phyloP scores from a whole-genome alignment of 1,140 invertebrate genomes.

The Zaprionus africanus region DNA sequence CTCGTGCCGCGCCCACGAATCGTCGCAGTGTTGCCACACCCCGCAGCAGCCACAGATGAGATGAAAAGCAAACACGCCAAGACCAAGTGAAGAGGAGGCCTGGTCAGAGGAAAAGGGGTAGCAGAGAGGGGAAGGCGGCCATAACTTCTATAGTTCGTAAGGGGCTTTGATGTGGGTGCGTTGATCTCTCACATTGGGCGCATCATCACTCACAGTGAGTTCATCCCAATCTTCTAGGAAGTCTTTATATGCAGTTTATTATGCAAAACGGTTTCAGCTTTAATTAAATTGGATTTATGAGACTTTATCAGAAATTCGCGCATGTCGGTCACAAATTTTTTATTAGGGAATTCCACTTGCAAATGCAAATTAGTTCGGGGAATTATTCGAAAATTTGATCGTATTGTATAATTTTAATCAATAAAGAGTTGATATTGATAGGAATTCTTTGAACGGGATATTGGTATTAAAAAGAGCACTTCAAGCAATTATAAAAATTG shows the following conservation, averaged over 20 bases:
- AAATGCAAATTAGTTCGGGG: neutral
- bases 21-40: conserved; percentile 9
- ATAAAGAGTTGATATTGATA: too few relatives aligned
- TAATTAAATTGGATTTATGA: conserved; percentile 75
- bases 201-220: conserved; percentile 35
- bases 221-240: conserved; percentile 67
- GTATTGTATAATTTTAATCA: neutral
- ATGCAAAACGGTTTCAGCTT: conserved; percentile 59
- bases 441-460: too few relatives aligned
- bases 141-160: conserved; percentile 18
- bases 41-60: neutral
- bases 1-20: conserved; percentile 60
- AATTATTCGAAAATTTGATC: neutral
- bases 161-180: conserved; percentile 63
- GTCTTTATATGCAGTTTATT: conserved; percentile 66
- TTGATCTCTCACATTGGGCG: conserved; percentile 55
- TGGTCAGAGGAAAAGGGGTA: neutral
- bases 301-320: conserved; percentile 43
- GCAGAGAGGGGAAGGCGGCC: neutral
- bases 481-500: too few relatives aligned
- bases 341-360: conserved; percentile 35
- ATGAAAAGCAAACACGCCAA: neutral
- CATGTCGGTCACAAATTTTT: conserved; percentile 47
- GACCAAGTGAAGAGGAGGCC: neutral
- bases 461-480: too few relatives aligned